A percentile compares a stretch with the other conserved stretches of the same genome.
These are phyloP conservation scores for Epinotia brunnichana DNA, from an alignment of 2,888 invertebrate species.

Conservation along the genomic window DNA sequence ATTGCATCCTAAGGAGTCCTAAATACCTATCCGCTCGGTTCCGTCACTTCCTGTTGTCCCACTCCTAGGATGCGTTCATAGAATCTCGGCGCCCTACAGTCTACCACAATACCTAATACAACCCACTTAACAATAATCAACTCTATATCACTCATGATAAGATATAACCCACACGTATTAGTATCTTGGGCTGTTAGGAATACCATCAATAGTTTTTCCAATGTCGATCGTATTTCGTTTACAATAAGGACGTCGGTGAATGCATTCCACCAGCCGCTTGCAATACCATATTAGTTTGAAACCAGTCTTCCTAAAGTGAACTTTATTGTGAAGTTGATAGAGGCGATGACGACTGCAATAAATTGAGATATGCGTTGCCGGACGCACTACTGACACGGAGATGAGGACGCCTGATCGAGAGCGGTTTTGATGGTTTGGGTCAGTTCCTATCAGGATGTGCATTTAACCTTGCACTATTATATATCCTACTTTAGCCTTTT, in stretches of 20 bases:
- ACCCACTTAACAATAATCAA: not conserved
- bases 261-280: not conserved
- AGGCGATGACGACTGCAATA: not conserved
- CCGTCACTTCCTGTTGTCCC: slow-evolving; percentile 35
- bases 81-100: slow-evolving; percentile 40
- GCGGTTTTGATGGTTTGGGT: slow-evolving; percentile 27
- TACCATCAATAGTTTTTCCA: slow-evolving; percentile 19
- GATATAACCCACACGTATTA: not conserved
- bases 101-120: slow-evolving; percentile 16
- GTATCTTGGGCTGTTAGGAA: not conserved
- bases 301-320: not conserved
- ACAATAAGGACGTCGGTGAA: not conserved
- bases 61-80: slow-evolving; percentile 31
- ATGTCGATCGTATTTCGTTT: not conserved
- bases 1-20: slow-evolving; percentile 29
- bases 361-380: slow-evolving; percentile 16
- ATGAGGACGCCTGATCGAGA: slow-evolving; percentile 30
- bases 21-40: slow-evolving; percentile 39
- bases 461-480: not conserved
- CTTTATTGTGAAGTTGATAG: not conserved
- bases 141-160: not conserved
- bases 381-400: slow-evolving; percentile 41
- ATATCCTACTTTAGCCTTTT: too few species aligned
- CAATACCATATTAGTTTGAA: slow-evolving; percentile 1
- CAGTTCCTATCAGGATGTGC: slow-evolving; percentile 30